Evolutionary conservation across 2,888 invertebrate species (phyloP), one percentile per base, ranked within the genome.

Genomic region (Hypercompe scribonia): DNA sequence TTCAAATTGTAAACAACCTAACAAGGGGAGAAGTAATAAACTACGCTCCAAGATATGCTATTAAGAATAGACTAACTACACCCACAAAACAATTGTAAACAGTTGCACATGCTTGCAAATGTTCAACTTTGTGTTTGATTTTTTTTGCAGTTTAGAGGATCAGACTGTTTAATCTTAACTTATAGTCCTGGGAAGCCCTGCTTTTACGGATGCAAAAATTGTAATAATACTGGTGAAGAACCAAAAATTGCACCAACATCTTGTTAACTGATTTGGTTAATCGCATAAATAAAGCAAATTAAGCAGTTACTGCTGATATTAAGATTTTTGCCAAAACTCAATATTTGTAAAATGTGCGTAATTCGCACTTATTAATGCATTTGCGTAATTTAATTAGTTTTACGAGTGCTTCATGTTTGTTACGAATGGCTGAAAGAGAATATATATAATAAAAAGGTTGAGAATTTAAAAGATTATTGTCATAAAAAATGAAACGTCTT

Each of bases 361-460:
- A 78, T 83, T 83, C 89, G 91, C 90, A 90, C 90, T 88, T 87
- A 90, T 90, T 87, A 90, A 90, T 94, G 95, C 95, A 95, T 95
- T 95, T 93, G 92, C 91, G 90, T 95, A 94, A 94, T 93, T 92
- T 95, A 93, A 92, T 92, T 94, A 94, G 90, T 87, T 90, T 81
- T 91, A 89, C 87, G 85, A 88, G 90, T 88, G 86, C 90, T 89
- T 88, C 88, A 88, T 88, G 86, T 88, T 89, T 90, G 87, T 89
- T 90, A 90, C 90, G 87, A 90, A 89, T 91, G 90, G 89, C 88
- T 90, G 84, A 90, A 90, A 90, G 88, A 91, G 87, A 90, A 87
- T 85, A 85, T 79, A 81, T 84, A 82, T 76, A 83, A 86, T 68
- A 85, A 87, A 87, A 87, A 84, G 74, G 65, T 84, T 83, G 82